Conservation (phyloP, 2,113 vertebrate species). For the Potamarius usumacintae region DNA sequence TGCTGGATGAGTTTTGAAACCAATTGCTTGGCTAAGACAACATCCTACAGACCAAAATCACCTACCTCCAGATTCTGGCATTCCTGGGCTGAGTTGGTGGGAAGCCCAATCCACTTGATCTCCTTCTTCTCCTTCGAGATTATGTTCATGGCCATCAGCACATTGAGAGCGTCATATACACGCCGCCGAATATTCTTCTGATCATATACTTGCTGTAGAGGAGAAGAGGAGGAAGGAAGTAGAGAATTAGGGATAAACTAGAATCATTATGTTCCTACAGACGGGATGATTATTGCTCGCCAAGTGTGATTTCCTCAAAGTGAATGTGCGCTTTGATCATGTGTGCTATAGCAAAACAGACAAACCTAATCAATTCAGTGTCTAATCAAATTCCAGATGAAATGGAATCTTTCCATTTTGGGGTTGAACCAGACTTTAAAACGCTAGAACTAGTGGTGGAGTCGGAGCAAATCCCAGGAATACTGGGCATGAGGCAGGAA, state of each 20-base stretch:
- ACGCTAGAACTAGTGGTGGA: neutral
- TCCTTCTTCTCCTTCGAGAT: slow-evolving; percentile 99
- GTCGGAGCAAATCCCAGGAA: neutral
- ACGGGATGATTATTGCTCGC: neutral
- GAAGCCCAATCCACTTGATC: slow-evolving; percentile 97
- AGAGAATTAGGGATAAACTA: neutral
- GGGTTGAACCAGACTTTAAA: neutral
- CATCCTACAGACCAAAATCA: neutral
- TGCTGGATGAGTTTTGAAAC: neutral
- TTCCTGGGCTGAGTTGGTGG: slow-evolving; percentile 98
- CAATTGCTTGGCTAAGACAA: neutral
- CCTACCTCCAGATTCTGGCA: slow-evolving; percentile 96
- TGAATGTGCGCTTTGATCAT: neutral
- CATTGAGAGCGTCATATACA: slow-evolving; percentile 96
- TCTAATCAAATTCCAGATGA: neutral
- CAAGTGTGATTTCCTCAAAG: neutral
- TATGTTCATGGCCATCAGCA: slow-evolving; percentile 99
- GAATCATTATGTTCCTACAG: neutral
- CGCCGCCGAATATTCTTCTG: slow-evolving; percentile 98
- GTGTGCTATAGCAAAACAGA: neutral
- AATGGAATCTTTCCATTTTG: neutral
- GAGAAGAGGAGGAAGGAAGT: neutral
- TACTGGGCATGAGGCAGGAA: neutral
- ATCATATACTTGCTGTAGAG: slow-evolving; percentile 86
- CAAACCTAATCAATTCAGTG: neutral